Conservation (phyloP, 2,113 vertebrate genomes). For the Rhegmatorhina hoffmannsi region DNA sequence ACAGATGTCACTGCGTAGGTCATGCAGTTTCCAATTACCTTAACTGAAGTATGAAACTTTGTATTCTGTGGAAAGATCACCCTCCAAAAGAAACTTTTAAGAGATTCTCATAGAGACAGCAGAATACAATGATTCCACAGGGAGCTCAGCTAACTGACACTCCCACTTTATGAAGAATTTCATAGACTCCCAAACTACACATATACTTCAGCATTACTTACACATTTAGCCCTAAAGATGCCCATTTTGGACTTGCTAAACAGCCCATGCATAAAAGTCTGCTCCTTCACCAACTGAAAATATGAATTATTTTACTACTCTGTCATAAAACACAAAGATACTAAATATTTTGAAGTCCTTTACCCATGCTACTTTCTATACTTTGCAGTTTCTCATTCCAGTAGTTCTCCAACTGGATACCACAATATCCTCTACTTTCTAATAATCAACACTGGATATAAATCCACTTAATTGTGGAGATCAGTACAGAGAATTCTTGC, state of each 20-base stretch:
- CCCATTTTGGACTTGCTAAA: neutral
- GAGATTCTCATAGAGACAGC: neutral
- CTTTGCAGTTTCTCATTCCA: neutral
- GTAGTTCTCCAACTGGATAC: neutral
- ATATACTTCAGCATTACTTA: neutral
- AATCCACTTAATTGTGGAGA: neutral
- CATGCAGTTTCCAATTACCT: neutral
- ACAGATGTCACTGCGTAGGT: neutral
- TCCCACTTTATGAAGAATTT: neutral
- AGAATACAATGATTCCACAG: neutral
- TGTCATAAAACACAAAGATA: neutral
- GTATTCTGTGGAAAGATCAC: neutral
- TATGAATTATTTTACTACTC: neutral
- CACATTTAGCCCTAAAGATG: neutral
- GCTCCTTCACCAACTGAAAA: neutral
- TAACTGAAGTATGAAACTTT: neutral
- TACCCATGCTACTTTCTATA: neutral
- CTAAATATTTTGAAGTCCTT: neutral
- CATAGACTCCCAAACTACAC: neutral
- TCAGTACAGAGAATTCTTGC: neutral
- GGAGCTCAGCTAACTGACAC: neutral
- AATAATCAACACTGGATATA: neutral
- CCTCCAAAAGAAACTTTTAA: neutral
- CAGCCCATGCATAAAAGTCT: neutral
- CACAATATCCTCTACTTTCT: neutral